A percentile compares a stretch with the other conserved stretches of the same genome.
Evolutionary conservation across 2,797 vertebrate species (phyloP).

Genomic region (Gallirallus australis): DNA sequence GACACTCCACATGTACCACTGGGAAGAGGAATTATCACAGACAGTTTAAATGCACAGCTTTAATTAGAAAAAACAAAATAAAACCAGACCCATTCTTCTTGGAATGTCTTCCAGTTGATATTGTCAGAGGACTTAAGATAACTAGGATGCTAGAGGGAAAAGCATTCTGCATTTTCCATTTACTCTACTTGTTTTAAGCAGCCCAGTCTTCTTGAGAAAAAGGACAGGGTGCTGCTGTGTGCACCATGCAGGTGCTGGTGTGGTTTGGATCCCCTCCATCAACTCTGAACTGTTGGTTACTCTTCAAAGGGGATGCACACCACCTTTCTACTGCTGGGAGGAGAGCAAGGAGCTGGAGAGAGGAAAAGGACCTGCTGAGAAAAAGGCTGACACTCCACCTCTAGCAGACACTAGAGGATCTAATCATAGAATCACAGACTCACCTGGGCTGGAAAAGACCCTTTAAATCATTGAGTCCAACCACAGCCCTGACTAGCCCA

Average conservation of each 20-base stretch:
- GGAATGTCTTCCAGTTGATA: background rate
- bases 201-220: background rate
- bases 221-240: background rate
- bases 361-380: background rate
- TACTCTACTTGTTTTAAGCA: background rate
- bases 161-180: background rate
- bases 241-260: fast-evolving
- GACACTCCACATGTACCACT: background rate
- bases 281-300: background rate
- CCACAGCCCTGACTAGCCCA: too few relatives aligned
- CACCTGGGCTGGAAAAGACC: too few relatives aligned
- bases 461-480: too few relatives aligned
- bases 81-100: background rate
- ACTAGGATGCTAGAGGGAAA: background rate
- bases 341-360: background rate
- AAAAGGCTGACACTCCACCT: background rate
- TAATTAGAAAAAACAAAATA: background rate
- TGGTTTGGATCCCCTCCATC: background rate
- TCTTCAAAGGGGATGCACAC: background rate
- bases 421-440: background rate
- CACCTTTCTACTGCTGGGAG: background rate
- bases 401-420: background rate
- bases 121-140: background rate
- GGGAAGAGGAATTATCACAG: conserved; percentile 26
- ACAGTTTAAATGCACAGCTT: background rate